These are phyloP conservation scores for Ivindomyrus marchei DNA, from an alignment of 2,113 vertebrate genomes.

Conservation along the genomic window DNA sequence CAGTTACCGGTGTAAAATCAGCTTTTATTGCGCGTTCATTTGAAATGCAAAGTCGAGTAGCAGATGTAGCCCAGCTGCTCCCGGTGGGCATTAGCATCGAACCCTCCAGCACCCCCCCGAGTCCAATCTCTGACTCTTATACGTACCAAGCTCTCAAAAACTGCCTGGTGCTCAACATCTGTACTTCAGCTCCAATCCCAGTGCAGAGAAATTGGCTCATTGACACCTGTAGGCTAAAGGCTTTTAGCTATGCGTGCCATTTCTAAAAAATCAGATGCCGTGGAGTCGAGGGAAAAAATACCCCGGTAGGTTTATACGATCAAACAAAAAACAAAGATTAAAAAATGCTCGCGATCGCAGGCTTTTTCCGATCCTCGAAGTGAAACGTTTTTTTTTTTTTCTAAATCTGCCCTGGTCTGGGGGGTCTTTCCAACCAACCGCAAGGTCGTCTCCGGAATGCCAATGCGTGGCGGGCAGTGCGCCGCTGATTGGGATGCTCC, in stretches of 20 bases:
- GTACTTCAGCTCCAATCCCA: neutral
- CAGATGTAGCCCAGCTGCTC: conserved; percentile 43
- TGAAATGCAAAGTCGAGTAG: conserved; percentile 54
- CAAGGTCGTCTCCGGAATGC: neutral
- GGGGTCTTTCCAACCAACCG: neutral
- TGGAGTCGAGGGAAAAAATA: neutral
- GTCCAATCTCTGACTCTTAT: neutral
- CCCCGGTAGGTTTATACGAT: neutral
- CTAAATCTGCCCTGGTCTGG: neutral
- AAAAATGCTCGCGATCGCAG: neutral
- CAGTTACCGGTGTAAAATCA: conserved; percentile 45
- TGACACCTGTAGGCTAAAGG: neutral
- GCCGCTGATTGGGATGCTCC: neutral
- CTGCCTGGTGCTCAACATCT: neutral
- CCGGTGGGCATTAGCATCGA: conserved; percentile 50
- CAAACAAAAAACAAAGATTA: neutral
- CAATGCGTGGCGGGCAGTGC: neutral
- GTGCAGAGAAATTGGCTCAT: neutral
- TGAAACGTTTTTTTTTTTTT: neutral
- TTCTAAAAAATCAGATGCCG: neutral
- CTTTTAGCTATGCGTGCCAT: neutral
- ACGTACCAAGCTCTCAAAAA: neutral
- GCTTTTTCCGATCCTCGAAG: neutral
- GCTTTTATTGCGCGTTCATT: conserved; percentile 60
- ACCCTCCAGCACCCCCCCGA: conserved; percentile 39